phyloP scores from a whole-genome alignment of 2,113 vertebrate species.

The Eubucco bourcierii region DNA sequence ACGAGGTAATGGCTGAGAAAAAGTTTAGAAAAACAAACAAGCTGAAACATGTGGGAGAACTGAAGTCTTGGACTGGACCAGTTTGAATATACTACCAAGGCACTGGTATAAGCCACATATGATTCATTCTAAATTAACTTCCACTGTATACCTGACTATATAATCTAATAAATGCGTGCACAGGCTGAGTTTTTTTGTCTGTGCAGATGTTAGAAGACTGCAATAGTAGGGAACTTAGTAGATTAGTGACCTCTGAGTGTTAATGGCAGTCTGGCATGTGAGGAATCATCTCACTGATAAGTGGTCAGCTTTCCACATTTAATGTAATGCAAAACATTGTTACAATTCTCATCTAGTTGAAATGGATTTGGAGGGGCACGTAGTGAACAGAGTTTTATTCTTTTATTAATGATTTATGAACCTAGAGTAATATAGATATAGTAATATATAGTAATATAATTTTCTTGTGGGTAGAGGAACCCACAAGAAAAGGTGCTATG shows the following conservation, averaged over 20 bases:
- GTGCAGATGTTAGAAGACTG: neutral
- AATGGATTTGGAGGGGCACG: neutral
- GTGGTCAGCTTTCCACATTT: neutral
- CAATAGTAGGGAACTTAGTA: neutral
- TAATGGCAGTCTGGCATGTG: neutral
- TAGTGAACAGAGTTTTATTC: neutral
- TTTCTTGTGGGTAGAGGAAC: too few relatives aligned
- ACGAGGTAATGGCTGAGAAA: neutral
- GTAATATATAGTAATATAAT: too few relatives aligned
- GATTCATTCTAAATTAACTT: neutral
- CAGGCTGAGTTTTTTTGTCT: neutral
- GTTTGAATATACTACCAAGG: neutral
- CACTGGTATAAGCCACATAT: neutral
- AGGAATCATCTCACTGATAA: neutral
- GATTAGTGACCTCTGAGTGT: neutral
- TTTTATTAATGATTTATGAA: neutral
- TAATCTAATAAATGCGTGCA: neutral
- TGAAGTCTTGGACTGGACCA: neutral
- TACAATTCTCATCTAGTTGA: neutral
- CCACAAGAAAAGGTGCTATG: too few relatives aligned
- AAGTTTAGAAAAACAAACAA: neutral
- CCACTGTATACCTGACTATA: neutral
- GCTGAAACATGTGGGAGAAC: neutral
- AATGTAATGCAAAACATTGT: neutral
- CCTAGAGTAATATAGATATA: neutral